Conservation (phyloP, 2,888 invertebrate species). For the Silvanus unidentatus region DNA sequence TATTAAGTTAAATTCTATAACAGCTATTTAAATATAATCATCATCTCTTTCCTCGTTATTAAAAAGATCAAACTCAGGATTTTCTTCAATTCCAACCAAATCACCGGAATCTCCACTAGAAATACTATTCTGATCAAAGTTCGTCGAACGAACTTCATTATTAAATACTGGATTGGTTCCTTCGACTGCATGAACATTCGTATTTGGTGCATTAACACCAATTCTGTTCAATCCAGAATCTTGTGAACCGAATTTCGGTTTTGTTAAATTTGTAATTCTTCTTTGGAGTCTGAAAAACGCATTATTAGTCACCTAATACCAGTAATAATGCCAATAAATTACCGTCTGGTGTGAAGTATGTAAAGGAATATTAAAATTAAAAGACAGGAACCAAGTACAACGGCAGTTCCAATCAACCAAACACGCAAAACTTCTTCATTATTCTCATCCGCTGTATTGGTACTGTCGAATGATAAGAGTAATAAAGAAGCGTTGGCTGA, state of each 20-base stretch:
- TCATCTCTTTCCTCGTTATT: background rate
- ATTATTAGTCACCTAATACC: too few relatives aligned
- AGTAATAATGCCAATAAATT: too few relatives aligned
- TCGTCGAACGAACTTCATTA: slow-evolving; percentile 15
- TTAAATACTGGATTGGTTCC: slow-evolving; percentile 69
- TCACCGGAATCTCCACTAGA: slow-evolving; percentile 58
- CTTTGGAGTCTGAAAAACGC: slow-evolving; percentile 49
- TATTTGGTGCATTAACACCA: slow-evolving; percentile 53
- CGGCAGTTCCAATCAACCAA: slow-evolving; percentile 51
- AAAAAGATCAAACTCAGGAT: slow-evolving; percentile 53
- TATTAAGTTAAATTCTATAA: too few relatives aligned
- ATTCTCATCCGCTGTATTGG: slow-evolving; percentile 33
- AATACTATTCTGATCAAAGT: slow-evolving; percentile 43
- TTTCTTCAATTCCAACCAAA: slow-evolving; percentile 60
- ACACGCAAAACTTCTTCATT: slow-evolving; percentile 47
- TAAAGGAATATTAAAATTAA: slow-evolving; percentile 52
- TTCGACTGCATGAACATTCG: slow-evolving; percentile 64
- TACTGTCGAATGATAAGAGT: slow-evolving; percentile 24
- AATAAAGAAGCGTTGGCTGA: slow-evolving; percentile 12
- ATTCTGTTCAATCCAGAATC: slow-evolving; percentile 56
- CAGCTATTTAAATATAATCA: background rate
- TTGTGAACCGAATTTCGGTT: slow-evolving; percentile 59
- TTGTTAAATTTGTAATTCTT: slow-evolving; percentile 57
- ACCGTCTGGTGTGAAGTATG: slow-evolving; percentile 27
- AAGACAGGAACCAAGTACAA: slow-evolving; percentile 50